These are phyloP conservation scores for Phortica variegata DNA, from an alignment of 1,140 invertebrate species.

Conservation along the genomic window DNA sequence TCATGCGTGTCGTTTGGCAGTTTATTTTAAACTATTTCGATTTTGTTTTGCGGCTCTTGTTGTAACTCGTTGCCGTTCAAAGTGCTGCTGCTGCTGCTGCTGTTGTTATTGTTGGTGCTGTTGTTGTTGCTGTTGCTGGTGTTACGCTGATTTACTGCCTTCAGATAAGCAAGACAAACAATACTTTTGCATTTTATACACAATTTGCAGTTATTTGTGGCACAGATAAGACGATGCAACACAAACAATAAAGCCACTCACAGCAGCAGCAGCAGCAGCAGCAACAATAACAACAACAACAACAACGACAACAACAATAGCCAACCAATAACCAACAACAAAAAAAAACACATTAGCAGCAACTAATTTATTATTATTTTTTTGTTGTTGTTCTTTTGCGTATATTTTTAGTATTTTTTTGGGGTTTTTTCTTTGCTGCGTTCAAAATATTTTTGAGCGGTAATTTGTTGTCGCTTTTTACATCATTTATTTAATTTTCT, in stretches of 20 bases:
- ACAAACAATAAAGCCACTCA: too few species aligned
- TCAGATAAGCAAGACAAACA: constrained; percentile 46
- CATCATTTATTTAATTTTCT: too few species aligned
- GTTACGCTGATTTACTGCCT: constrained; percentile 3
- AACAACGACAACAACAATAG: neutral
- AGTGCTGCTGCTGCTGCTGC: constrained; percentile 18
- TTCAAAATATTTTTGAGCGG: too few species aligned
- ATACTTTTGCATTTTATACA: constrained; percentile 41
- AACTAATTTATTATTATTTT: too few species aligned
- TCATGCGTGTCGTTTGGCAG: constrained; percentile 51
- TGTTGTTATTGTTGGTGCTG: constrained; percentile 6
- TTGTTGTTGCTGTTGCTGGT: constrained; percentile 10
- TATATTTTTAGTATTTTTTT: too few species aligned
- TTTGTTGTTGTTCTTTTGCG: too few species aligned
- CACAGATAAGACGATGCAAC: constrained; percentile 28
- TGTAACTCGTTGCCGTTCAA: neutral
- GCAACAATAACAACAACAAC: too few species aligned
- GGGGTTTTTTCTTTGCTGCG: too few species aligned
- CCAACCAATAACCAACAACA: constrained; percentile 1
- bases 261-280: constrained; percentile 13
- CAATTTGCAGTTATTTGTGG: constrained; percentile 52
- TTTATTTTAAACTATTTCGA: constrained; percentile 34
- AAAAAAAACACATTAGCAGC: too few species aligned
- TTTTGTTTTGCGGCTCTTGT: constrained; percentile 18
- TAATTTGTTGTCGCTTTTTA: too few species aligned